These are phyloP conservation scores for Champsocephalus gunnari DNA, from an alignment of 2,797 vertebrate species.

Conservation along the genomic window DNA sequence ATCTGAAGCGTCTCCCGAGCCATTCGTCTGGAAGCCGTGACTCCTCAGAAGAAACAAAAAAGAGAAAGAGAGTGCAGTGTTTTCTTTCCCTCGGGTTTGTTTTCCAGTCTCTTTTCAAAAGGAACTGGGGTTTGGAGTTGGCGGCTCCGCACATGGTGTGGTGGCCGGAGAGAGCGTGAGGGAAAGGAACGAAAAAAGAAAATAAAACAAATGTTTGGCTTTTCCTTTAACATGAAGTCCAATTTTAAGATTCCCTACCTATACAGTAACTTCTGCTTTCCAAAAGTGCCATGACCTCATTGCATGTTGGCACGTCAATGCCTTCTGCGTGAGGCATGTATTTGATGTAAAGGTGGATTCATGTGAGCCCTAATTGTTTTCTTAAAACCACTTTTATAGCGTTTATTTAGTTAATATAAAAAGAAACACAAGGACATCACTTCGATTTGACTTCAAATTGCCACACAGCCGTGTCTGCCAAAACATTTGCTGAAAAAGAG, in stretches of 20 bases:
- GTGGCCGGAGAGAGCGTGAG: constrained; percentile 47
- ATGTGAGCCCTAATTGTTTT: not conserved
- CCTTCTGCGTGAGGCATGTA: not conserved
- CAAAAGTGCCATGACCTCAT: not conserved
- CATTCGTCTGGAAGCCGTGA: constrained; percentile 70
- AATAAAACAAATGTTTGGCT: constrained; percentile 23
- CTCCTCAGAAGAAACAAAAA: constrained; percentile 69
- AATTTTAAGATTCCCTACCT: not conserved
- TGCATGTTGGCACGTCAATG: not conserved
- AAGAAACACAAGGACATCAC: too few relatives aligned
- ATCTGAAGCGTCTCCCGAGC: constrained; percentile 74
- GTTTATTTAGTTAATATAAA: not conserved
- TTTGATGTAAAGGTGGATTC: not conserved
- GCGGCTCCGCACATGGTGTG: constrained; percentile 73
- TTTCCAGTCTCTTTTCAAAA: constrained; percentile 82
- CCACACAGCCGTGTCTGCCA: too few relatives aligned
- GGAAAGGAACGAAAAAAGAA: constrained; percentile 34
- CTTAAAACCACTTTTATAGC: too few relatives aligned
- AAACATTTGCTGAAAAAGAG: too few relatives aligned
- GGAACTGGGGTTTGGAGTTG: constrained; percentile 79
- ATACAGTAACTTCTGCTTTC: not conserved
- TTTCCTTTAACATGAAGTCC: not conserved
- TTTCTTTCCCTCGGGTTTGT: constrained; percentile 85
- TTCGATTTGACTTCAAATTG: too few relatives aligned
- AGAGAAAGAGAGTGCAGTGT: constrained; percentile 68